phyloP scores from a whole-genome alignment of 1,140 invertebrate genomes.

The Drosophila ironensis region DNA sequence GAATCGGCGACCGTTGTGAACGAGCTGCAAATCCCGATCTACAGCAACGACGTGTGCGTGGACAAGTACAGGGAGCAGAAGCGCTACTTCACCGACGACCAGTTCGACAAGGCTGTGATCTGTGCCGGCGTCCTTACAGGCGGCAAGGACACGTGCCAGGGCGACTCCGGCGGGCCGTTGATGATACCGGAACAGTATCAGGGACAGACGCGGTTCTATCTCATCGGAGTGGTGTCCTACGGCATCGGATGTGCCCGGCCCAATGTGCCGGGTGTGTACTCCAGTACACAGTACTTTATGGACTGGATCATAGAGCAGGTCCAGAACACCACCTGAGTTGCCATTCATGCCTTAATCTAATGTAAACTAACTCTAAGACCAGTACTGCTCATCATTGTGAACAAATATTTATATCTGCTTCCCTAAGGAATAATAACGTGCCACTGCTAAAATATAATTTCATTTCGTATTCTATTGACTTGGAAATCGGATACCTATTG shows the following conservation, averaged over 20 bases:
- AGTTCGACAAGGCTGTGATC: constrained; percentile 84
- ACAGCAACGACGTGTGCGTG: constrained; percentile 85
- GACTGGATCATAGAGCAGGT: constrained; percentile 81
- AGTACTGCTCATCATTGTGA: constrained; percentile 7
- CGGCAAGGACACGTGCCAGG: constrained; percentile 91
- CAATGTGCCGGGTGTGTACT: constrained; percentile 89
- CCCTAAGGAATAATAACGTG: too few relatives aligned
- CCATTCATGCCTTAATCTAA: constrained; percentile 5
- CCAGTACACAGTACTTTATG: constrained; percentile 85
- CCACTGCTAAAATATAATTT: too few relatives aligned
- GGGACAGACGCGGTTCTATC: constrained; percentile 82
- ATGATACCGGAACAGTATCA: constrained; percentile 84
- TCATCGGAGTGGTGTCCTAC: constrained; percentile 88
- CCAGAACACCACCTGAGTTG: constrained; percentile 30
- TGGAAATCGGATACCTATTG: too few relatives aligned
- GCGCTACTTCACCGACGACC: constrained; percentile 84
- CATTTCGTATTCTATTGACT: too few relatives aligned
- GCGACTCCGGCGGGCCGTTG: constrained; percentile 92
- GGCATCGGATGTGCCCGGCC: constrained; percentile 87
- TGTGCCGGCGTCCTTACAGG: constrained; percentile 89
- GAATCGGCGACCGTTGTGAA: constrained; percentile 85
- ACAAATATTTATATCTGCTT: too few relatives aligned
- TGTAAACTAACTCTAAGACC: constrained; percentile 6
- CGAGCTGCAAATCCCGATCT: constrained; percentile 88
- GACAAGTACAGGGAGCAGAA: constrained; percentile 84